Conservation (phyloP, 2,113 vertebrate genomes). For the Hiodon tergisus region DNA sequence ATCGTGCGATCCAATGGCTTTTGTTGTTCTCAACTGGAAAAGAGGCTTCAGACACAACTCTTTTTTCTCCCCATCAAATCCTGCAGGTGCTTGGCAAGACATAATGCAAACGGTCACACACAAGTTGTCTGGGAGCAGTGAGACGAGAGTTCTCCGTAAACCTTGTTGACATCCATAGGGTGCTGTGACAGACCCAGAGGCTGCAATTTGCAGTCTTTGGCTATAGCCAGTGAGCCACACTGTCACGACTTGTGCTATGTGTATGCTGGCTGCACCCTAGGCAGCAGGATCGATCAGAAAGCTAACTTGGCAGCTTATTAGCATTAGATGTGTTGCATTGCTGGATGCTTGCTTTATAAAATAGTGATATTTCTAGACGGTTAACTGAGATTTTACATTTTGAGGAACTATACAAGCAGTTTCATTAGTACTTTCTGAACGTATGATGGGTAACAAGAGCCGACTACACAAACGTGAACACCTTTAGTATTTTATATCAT, state of each 20-base stretch:
- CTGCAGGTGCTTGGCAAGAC: constrained; percentile 1
- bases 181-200: neutral
- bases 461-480: no score
- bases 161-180: neutral
- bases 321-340: neutral
- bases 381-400: neutral
- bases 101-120: neutral
- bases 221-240: neutral
- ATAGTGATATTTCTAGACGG: neutral
- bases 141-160: neutral
- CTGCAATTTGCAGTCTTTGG: constrained; percentile 1
- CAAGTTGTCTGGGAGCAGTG: neutral
- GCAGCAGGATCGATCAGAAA: no score
- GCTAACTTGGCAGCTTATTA: neutral
- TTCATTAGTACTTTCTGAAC: no score
- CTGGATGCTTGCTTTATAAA: neutral
- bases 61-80: neutral
- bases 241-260: neutral
- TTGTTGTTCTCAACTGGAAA: constrained; percentile 6
- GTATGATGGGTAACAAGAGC: no score
- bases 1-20: neutral
- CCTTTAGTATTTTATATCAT: no score
- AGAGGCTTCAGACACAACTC: constrained; percentile 3
- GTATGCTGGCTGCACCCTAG: neutral
- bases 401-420: neutral